A percentile compares a stretch with the other conserved stretches of the same genome.
Conservation (phyloP, 2,113 vertebrate genomes). For the Cyprinodon brontotheroides region DNA sequence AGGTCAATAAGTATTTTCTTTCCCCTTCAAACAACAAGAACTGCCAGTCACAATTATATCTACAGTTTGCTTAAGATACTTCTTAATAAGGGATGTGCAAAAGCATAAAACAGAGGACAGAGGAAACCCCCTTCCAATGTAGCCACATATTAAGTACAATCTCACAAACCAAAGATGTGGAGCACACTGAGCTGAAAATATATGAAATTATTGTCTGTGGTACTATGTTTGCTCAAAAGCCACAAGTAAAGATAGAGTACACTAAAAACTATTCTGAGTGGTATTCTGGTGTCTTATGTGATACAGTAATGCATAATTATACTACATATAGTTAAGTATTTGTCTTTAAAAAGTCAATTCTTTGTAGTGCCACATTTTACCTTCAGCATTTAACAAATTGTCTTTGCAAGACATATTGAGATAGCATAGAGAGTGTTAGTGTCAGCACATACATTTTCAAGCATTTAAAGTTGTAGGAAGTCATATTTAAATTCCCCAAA, state of each 20-base stretch:
- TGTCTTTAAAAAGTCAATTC: too few relatives aligned
- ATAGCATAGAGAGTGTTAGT: background rate
- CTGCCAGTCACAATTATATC: conserved; percentile 51
- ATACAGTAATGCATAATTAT: background rate
- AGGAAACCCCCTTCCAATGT: conserved; percentile 19
- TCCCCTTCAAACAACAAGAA: conserved; percentile 20
- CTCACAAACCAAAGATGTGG: conserved; percentile 6
- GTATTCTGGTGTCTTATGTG: background rate
- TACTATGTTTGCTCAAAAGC: conserved; percentile 3
- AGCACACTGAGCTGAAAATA: background rate
- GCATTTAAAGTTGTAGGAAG: background rate
- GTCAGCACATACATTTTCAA: background rate
- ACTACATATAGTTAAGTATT: background rate
- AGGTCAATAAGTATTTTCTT: conserved; percentile 30
- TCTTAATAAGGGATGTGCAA: conserved; percentile 45
- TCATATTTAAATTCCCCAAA: too few relatives aligned
- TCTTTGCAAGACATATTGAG: background rate
- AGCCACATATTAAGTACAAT: conserved; percentile 22
- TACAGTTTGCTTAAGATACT: conserved; percentile 15
- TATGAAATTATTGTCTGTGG: conserved; percentile 18
- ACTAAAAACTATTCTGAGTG: background rate
- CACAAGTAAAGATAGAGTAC: background rate
- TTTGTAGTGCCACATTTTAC: too few relatives aligned
- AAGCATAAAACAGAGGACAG: conserved; percentile 51
- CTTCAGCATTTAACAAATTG: too few relatives aligned